phyloP scores from a whole-genome alignment of 2,888 invertebrate genomes.

The Celastrina argiolus region DNA sequence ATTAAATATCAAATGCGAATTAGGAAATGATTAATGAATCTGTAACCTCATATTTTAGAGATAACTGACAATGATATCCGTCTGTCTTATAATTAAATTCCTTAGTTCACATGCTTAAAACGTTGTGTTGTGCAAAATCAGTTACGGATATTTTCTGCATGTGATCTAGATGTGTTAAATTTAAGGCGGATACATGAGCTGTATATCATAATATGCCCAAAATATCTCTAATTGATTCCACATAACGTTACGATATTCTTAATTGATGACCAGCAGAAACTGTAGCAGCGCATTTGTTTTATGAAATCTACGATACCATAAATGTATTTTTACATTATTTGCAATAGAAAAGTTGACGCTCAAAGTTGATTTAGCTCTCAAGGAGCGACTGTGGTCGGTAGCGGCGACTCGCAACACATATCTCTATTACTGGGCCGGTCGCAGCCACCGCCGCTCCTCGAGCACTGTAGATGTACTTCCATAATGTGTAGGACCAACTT shows the following conservation, averaged over 20 bases:
- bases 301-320: neutral
- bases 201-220: too few relatives aligned
- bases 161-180: too few relatives aligned
- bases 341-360: slow-evolving; percentile 17
- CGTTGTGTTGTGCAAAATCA: too few relatives aligned
- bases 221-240: too few relatives aligned
- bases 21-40: too few relatives aligned
- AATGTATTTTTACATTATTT: slow-evolving; percentile 16
- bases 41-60: too few relatives aligned
- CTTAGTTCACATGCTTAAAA: too few relatives aligned
- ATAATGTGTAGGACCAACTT: slow-evolving; percentile 35
- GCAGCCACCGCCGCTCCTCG: slow-evolving; percentile 1
- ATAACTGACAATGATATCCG: too few relatives aligned
- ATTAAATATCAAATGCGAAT: neutral
- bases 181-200: too few relatives aligned
- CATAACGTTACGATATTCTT: too few relatives aligned
- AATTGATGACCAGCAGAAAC: neutral
- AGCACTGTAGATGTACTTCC: slow-evolving; percentile 24
- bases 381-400: neutral
- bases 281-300: neutral
- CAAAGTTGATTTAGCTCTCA: slow-evolving; percentile 1
- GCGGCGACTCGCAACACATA: slow-evolving; percentile 3
- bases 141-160: too few relatives aligned
- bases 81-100: too few relatives aligned
- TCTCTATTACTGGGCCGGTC: neutral